phyloP scores from a whole-genome alignment of 2,888 invertebrate species.

The Phyllotreta striolata region DNA sequence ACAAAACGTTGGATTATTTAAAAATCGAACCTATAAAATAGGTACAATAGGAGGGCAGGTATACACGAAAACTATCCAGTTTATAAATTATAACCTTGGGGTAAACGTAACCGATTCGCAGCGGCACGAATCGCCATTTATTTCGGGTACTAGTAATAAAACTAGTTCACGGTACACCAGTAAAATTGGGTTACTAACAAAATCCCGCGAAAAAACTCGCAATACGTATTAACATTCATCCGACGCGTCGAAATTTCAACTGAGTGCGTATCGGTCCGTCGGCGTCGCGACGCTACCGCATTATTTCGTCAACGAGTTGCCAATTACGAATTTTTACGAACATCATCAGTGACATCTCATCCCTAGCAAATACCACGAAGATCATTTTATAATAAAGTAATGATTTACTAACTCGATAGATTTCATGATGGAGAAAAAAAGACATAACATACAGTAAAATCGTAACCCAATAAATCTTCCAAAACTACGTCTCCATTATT shows the following conservation, averaged over 20 bases:
- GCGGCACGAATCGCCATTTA: slow-evolving; percentile 7
- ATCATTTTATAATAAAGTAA: no score
- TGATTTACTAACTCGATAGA: no score
- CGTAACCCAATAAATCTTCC: slow-evolving; percentile 15
- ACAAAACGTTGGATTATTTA: background rate
- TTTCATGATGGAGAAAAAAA: no score
- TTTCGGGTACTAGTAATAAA: slow-evolving; percentile 7
- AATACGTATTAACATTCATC: slow-evolving; percentile 1
- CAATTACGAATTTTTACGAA: no score
- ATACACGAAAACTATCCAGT: background rate
- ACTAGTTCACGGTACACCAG: slow-evolving; percentile 6
- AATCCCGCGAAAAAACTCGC: background rate
- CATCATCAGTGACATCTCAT: no score
- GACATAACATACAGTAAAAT: background rate
- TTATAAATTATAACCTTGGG: background rate
- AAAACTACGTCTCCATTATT: slow-evolving; percentile 20
- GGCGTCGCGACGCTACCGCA: slow-evolving; percentile 4
- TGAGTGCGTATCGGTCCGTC: background rate
- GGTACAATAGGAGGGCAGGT: background rate
- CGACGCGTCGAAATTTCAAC: slow-evolving; percentile 8
- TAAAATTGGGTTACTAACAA: background rate
- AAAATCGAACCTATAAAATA: background rate
- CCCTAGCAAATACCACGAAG: no score
- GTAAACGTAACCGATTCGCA: background rate
- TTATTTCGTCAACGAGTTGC: background rate